phyloP scores from a whole-genome alignment of 2,888 invertebrate species.

The Serripes groenlandicus region DNA sequence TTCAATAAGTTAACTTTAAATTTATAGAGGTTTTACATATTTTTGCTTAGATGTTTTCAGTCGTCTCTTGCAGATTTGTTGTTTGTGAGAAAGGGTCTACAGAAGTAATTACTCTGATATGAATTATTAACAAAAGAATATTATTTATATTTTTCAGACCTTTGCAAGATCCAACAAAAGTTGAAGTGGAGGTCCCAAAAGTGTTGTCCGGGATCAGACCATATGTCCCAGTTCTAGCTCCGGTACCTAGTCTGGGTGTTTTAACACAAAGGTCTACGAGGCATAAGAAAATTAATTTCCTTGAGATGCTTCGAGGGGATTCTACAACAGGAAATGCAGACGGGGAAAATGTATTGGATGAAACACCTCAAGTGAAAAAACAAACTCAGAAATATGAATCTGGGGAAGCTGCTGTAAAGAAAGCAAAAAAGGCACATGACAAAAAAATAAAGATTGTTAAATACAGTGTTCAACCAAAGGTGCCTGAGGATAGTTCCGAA shows the following conservation, averaged over 20 bases:
- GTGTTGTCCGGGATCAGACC: not conserved
- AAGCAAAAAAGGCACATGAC: constrained; percentile 4
- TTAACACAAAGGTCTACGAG: constrained; percentile 63
- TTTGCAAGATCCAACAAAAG: not conserved
- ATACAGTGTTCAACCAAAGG: constrained; percentile 47
- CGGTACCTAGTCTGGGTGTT: not conserved
- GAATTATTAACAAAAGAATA: no score
- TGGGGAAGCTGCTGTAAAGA: constrained; percentile 1
- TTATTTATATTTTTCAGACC: constrained; percentile 25
- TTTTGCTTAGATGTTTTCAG: no score
- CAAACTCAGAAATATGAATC: not conserved
- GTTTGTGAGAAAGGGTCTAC: no score
- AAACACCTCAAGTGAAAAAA: constrained; percentile 10
- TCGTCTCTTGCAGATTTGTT: no score
- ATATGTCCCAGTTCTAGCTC: not conserved
- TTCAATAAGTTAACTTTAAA: no score
- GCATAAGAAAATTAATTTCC: constrained; percentile 84
- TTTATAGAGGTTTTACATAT: no score
- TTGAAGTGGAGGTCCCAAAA: constrained; percentile 11
- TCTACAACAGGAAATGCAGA: constrained; percentile 55
- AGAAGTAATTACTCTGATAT: no score
- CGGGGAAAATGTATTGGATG: constrained; percentile 24
- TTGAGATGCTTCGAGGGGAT: constrained; percentile 82
- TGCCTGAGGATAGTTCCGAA: constrained; percentile 48
- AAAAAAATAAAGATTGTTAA: constrained; percentile 53